These are phyloP conservation scores for Mirza zaza DNA, from an alignment of 2,113 vertebrate species.

Conservation along the genomic window DNA sequence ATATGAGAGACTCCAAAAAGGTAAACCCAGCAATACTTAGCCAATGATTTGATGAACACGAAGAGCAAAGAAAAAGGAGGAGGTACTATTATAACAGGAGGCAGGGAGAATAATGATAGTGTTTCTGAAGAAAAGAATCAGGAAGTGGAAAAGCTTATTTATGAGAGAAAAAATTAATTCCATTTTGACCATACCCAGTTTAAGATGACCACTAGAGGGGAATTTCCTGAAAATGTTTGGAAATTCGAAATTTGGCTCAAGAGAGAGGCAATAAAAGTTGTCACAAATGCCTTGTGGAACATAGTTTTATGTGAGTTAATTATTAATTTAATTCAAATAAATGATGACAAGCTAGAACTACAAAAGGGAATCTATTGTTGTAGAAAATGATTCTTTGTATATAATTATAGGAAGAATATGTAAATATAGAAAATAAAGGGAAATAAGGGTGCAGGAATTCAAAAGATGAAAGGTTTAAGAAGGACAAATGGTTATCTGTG, in stretches of 20 bases:
- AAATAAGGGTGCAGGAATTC: not conserved
- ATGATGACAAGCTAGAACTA: not conserved
- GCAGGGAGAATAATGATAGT: not conserved
- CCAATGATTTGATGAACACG: not conserved
- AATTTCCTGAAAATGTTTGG: not conserved
- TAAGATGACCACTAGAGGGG: too few relatives aligned
- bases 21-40: not conserved
- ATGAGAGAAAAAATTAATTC: not conserved
- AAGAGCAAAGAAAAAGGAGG: not conserved
- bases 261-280: not conserved
- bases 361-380: not conserved
- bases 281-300: not conserved
- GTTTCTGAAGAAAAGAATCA: not conserved
- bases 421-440: not conserved
- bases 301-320: not conserved
- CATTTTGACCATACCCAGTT: not conserved
- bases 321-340: not conserved
- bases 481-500: not conserved
- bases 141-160: not conserved
- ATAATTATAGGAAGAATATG: not conserved
- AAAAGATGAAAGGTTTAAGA: not conserved
- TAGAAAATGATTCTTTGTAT: not conserved
- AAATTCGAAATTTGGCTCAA: not conserved
- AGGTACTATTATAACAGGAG: not conserved
- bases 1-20: not conserved